These are phyloP conservation scores for Linhomoeus sp. DNA, from an alignment of 2,888 invertebrate genomes.

Conservation along the genomic window DNA sequence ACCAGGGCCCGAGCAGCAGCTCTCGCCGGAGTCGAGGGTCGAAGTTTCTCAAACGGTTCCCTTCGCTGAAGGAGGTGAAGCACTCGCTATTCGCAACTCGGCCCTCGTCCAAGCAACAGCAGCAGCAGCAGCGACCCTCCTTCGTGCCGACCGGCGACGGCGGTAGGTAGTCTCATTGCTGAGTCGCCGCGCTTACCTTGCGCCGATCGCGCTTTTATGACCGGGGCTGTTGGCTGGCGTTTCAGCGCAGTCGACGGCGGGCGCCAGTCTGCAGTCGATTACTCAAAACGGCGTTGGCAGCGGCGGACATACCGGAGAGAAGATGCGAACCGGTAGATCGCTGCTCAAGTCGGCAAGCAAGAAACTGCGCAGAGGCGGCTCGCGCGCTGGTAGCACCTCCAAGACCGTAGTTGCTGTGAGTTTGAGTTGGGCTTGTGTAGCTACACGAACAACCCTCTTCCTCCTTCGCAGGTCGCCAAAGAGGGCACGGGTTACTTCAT, in stretches of 20 bases:
- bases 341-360: too few species aligned
- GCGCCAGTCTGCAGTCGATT: too few species aligned
- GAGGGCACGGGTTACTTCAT: conserved; percentile 81
- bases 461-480: conserved; percentile 40
- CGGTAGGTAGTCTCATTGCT: neutral
- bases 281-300: too few species aligned
- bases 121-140: neutral
- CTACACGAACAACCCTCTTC: too few species aligned
- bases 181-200: neutral
- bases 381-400: too few species aligned
- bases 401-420: too few species aligned
- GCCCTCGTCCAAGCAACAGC: neutral
- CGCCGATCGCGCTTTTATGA: neutral
- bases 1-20: too few species aligned
- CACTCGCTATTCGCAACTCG: neutral
- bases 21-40: too few species aligned
- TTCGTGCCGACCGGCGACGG: neutral
- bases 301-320: too few species aligned
- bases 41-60: conserved; percentile 2
- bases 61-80: conserved; percentile 4
- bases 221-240: neutral
- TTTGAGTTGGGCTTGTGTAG: too few species aligned
- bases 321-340: too few species aligned
- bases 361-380: too few species aligned
- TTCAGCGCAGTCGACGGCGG: neutral